Conservation (phyloP, 2,888 invertebrate species). For the Drosophila subsilvestris region DNA sequence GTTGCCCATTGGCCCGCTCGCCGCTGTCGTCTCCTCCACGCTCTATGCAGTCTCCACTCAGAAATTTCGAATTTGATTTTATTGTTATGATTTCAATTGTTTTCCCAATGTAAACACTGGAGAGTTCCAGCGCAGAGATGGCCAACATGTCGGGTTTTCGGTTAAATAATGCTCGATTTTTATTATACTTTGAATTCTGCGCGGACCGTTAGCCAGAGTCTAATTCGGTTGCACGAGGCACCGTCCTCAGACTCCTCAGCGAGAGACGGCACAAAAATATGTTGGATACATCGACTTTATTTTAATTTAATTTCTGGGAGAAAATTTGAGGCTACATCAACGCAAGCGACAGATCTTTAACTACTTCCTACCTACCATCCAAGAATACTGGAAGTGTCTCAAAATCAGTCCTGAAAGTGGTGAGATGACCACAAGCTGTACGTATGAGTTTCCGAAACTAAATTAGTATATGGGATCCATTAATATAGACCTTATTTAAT, state of each 20-base stretch:
- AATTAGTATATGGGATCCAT: no score
- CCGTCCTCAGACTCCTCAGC: neutral
- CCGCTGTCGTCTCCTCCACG: slow-evolving; percentile 12
- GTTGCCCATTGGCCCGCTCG: slow-evolving; percentile 63
- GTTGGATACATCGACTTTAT: neutral
- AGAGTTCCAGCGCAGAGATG: slow-evolving; percentile 53
- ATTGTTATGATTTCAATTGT: slow-evolving; percentile 75
- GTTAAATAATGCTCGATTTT: slow-evolving; percentile 47
- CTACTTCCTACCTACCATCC: no score
- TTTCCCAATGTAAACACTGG: slow-evolving; percentile 70
- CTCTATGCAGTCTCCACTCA: slow-evolving; percentile 24
- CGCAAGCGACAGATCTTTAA: no score
- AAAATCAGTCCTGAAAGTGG: no score
- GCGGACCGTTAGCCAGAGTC: slow-evolving; percentile 15
- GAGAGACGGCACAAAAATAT: neutral
- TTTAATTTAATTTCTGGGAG: no score
- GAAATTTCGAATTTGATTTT: slow-evolving; percentile 76
- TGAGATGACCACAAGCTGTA: no score
- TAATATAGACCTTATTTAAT: neutral
- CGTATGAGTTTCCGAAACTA: no score
- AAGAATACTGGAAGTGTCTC: no score
- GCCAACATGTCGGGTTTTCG: slow-evolving; percentile 48
- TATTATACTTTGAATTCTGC: slow-evolving; percentile 32
- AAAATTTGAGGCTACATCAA: no score
- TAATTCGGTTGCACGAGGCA: neutral